phyloP scores from a whole-genome alignment of 2,113 vertebrate species.

The Hystrix brachyura region DNA sequence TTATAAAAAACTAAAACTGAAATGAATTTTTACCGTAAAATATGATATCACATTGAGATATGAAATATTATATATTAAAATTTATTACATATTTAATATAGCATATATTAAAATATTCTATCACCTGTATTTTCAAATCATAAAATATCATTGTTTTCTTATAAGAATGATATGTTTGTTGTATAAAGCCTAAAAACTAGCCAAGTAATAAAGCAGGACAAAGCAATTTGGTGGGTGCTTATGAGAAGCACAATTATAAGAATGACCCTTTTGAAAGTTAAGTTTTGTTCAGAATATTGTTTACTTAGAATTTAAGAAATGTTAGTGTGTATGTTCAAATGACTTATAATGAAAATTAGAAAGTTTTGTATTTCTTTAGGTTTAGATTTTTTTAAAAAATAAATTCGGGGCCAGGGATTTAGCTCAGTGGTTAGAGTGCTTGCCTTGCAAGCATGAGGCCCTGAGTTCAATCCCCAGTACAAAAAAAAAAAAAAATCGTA shows the following conservation, averaged over 20 bases:
- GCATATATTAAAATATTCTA: neutral
- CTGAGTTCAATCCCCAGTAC: no score
- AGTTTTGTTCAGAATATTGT: neutral
- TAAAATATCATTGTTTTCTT: slow-evolving; percentile 8
- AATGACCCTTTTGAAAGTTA: neutral
- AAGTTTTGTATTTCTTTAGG: neutral
- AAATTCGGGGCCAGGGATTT: neutral
- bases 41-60: neutral
- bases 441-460: no score
- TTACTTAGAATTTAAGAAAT: neutral
- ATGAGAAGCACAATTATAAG: neutral
- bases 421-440: no score
- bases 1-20: neutral
- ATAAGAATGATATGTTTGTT: neutral
- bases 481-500: neutral
- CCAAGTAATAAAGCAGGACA: neutral
- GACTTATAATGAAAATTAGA: neutral
- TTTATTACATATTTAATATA: neutral
- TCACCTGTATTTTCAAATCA: neutral
- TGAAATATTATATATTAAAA: neutral
- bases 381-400: neutral
- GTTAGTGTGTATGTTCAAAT: neutral
- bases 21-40: neutral
- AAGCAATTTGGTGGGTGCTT: neutral
- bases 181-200: neutral